Percentiles rank a stretch among this genome's conserved stretches.
These are phyloP conservation scores for Atta colombica DNA, from an alignment of 1,140 invertebrate genomes.

Conservation along the genomic window DNA sequence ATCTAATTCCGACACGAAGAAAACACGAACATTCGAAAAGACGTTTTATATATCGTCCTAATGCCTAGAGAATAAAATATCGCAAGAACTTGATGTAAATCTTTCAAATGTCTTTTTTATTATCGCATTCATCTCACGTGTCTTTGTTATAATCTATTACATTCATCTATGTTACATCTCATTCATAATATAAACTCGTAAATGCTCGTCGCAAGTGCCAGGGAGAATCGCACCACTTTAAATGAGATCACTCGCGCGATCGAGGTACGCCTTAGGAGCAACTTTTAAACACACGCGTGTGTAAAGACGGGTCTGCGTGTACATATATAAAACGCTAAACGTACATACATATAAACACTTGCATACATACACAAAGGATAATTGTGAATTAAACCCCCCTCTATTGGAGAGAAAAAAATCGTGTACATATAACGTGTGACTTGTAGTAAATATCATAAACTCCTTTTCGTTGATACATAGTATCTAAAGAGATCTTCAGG, in stretches of 20 bases:
- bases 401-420: slow-evolving; percentile 12
- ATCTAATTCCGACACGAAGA: background rate
- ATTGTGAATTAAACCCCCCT: background rate
- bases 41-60: background rate
- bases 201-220: background rate
- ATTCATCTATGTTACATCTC: background rate
- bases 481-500: slow-evolving; percentile 14
- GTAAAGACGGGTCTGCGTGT: slow-evolving; percentile 22
- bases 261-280: slow-evolving; percentile 31
- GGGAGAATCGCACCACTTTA: slow-evolving; percentile 10
- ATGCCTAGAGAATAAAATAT: background rate
- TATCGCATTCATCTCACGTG: background rate
- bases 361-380: background rate
- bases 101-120: background rate
- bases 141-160: background rate
- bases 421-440: slow-evolving; percentile 42
- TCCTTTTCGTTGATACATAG: slow-evolving; percentile 5
- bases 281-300: slow-evolving; percentile 8
- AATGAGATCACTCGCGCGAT: slow-evolving; percentile 1
- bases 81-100: background rate
- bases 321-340: slow-evolving; percentile 9
- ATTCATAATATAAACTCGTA: background rate
- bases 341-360: background rate
- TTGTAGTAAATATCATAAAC: slow-evolving; percentile 26
- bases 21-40: background rate